Evolutionary conservation across 2,797 vertebrate species (phyloP), one percentile per base, ranked within the genome.

Genomic region (Harpagifer antarcticus): DNA sequence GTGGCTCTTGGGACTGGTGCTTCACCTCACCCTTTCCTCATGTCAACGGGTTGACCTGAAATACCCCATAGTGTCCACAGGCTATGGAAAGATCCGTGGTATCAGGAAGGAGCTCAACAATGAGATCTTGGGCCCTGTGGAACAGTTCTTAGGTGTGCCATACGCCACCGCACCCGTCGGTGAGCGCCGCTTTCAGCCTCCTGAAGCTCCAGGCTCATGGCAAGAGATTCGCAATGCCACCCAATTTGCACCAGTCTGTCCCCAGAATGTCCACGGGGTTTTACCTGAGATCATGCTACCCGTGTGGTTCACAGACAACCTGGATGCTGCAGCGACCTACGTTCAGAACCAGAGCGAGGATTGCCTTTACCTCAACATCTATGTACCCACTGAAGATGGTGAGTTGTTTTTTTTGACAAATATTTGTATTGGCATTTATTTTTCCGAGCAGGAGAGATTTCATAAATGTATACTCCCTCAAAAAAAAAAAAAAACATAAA

Each of bases 291-390:
- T 99, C 82, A 99, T 99, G 97, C 94, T 98, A 10, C 97, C 97
- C 0, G 96, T 98, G 57, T 99, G 97, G 97, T 98, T 98, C 93
- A 98, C 97, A 2, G 97, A 98, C 91, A 98, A 97, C 91, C 86
- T 99, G 93, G 97, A 99, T 68, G 96, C 96, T 0, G 97, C 96
- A 1, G 96, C 97, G 0, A 95, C 94, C 47, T 97, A 97, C 47
- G 96, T 99, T 61, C 97, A 97, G 92, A 96, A 97, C 92, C 97
- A 98, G 95, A 97, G 97, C 9, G 97, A 98, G 88, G 97, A 98
- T 91, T 98, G 97, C 84, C 96, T 98, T 86, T 98, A 97, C 90
- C 97, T 98, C 93, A 98, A 98, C 87, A 93, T 98, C 92, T 97
- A 98, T 62, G 87, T 94, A 52, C 93, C 93, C 42, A 94, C 92